Evolutionary conservation across 2,113 vertebrate genomes (phyloP), one percentile per base, ranked within the genome.

Genomic region (Callipepla squamata): DNA sequence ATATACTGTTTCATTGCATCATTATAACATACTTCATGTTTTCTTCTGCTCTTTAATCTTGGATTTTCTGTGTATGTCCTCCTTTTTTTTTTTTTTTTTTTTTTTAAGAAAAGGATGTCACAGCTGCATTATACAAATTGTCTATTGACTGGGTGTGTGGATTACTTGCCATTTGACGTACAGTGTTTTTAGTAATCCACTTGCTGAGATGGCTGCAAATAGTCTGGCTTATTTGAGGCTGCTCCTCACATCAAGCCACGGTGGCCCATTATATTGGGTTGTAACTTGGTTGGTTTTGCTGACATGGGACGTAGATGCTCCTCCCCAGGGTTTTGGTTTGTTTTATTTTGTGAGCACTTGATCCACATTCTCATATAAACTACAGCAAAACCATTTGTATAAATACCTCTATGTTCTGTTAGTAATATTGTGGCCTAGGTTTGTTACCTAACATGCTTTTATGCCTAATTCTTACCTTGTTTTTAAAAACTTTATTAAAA

Each of bases 401-500:
- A 94, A 94, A 88, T 84, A 95, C 36, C 38, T 75, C 21, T 82
- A 34, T 28, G 51, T 87, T 91, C 81, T 87, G 53, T 68, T 70
- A 30, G 25, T 38, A 28, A 28, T 38, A 70, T 85, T 57, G 30
- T 55, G 63, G 76, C 42, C 75, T 84, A 38, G 80, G 50, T 91
- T 90, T 90, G 76, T 93, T 90, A 80, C 45, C 62, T 80, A 83
- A 78, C 12, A 15, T 50, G 67, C 25, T 94, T 90, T 95, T 90
- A 36, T 83, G 68, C 73, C 48, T 85, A 68, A 76, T 82, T 91
- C 32, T 85, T 92, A 76, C 1, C 63, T 65, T 85, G 85, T 7
- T 14, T 87, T 93, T 94, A 86, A 91, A 50, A 89, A 76, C 69
- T 93, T 79, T 85, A 88, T 92, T 95, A 88, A 62, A 63, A 90